Conservation (phyloP, 2,888 invertebrate genomes). For the Ditula angustiorana region DNA sequence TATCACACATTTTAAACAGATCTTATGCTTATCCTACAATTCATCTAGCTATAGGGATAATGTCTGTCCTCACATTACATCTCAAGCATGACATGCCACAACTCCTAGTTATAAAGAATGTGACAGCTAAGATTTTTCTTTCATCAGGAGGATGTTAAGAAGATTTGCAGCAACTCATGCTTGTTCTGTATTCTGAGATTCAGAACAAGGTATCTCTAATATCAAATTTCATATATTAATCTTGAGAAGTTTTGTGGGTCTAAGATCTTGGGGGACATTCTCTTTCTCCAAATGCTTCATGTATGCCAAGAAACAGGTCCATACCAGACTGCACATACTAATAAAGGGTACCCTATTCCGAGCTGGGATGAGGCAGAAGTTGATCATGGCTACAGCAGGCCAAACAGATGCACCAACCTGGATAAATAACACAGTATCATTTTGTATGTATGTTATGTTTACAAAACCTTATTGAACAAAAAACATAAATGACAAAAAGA, state of each 20-base stretch:
- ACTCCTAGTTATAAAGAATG: too few relatives aligned
- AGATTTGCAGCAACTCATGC: not conserved
- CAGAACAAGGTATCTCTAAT: not conserved
- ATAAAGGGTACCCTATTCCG: slow-evolving; percentile 91
- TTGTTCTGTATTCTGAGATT: not conserved
- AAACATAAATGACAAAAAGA: too few relatives aligned
- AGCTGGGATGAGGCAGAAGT: slow-evolving; percentile 90
- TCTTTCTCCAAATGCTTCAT: slow-evolving; percentile 88
- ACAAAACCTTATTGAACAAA: too few relatives aligned
- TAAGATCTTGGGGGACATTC: slow-evolving; percentile 53
- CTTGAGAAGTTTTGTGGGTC: slow-evolving; percentile 54
- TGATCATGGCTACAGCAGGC: slow-evolving; percentile 91
- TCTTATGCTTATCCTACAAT: slow-evolving; percentile 27
- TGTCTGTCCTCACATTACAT: not conserved
- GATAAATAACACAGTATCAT: slow-evolving; percentile 45
- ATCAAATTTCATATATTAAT: slow-evolving; percentile 47
- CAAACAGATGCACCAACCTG: slow-evolving; percentile 90
- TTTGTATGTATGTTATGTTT: too few relatives aligned
- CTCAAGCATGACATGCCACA: not conserved
- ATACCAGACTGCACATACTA: slow-evolving; percentile 90
- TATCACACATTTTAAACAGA: slow-evolving; percentile 24
- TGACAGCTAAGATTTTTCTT: too few relatives aligned
- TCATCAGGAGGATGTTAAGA: not conserved
- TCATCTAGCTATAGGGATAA: slow-evolving; percentile 17
- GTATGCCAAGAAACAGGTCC: slow-evolving; percentile 92